Evolutionary conservation across 1,140 invertebrate species (phyloP).

Genomic region (Drosophila takahashii): DNA sequence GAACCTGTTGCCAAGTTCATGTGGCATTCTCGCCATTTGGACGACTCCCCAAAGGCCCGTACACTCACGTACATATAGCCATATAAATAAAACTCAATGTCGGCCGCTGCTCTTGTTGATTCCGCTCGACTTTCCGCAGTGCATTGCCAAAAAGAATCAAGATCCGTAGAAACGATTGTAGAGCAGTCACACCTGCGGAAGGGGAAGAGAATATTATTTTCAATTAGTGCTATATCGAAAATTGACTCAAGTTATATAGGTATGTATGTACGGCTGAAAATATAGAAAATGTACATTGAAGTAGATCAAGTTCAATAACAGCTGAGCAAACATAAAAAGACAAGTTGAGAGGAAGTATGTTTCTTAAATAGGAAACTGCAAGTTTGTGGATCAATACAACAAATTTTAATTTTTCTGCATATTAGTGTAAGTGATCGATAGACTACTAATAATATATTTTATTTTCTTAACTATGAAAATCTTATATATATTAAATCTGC

Average conservation of each 20-base stretch:
- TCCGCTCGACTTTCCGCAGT: slow-evolving; percentile 61
- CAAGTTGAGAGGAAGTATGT: neutral
- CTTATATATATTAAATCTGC: neutral
- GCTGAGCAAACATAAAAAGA: slow-evolving; percentile 27
- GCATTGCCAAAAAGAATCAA: slow-evolving; percentile 63
- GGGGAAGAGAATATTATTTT: slow-evolving; percentile 37
- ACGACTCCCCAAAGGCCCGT: slow-evolving; percentile 7
- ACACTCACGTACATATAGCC: slow-evolving; percentile 47
- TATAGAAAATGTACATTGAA: slow-evolving; percentile 11
- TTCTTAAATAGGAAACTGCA: neutral
- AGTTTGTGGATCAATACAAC: neutral
- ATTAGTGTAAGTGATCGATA: neutral
- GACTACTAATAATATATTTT: neutral
- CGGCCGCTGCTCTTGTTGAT: slow-evolving; percentile 60
- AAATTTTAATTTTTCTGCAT: neutral
- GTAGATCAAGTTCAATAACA: slow-evolving; percentile 43
- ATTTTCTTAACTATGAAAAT: neutral
- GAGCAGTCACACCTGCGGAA: slow-evolving; percentile 28
- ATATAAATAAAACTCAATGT: slow-evolving; percentile 79
- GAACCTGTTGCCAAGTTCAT: slow-evolving; percentile 43
- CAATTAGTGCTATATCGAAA: slow-evolving; percentile 45
- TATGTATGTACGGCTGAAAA: slow-evolving; percentile 40
- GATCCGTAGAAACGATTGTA: slow-evolving; percentile 39
- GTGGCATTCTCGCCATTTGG: slow-evolving; percentile 27
- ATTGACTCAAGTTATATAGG: slow-evolving; percentile 10